Base-by-base conservation (phyloP, 2,888 invertebrate genomes). In the Gymnocheta viridis region DNA sequence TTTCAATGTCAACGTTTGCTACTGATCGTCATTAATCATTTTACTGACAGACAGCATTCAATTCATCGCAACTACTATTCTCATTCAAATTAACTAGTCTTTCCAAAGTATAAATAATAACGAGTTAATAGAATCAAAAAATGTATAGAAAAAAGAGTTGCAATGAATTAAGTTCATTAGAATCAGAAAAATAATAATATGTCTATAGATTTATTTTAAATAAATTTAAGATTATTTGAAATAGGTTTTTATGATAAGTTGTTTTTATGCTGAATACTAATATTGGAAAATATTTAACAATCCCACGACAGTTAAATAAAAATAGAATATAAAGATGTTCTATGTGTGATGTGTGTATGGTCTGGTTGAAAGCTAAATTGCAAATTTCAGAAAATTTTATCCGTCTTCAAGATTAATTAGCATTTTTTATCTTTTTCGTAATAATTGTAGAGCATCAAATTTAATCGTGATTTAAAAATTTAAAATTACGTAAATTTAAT, bases 1-100 rank as follows among this genome's bases (percentile, higher is more conserved):
- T 73, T 70, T 85, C 84, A 78, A 86, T 86, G 87, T 87, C 87
- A 87, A 86, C 86, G 69, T 82, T 86, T 85, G 85, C 86, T 84
- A 83, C 72, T 72, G 85, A 85, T 82, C 85, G 83, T 86, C 87
- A 87, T 87, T 86, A 87, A 87, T 87, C 86, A 87, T 85, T 41
- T 67, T 35, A 35, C 64, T 67, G 51, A 32, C 60, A 27, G 51
- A 32, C 60, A 27, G 29, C 76, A 74, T 47, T 64, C 60, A 73
- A 66, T 35, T 62, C 74, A 29, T 66, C 29, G 24, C 44, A 27
- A 49, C 35, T 27, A 17, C 67, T 66, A 38, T 78, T 67, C 67
- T 79, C 41, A 69, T 79, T 74, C 56, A 78, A 73, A 79, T 74
- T 27, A 38, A 32, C 19, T 69, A 14, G 19, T 29, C 51, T 58